Evolutionary conservation across 2,888 invertebrate genomes (phyloP), one percentile per base, ranked within the genome.

Genomic region (Labia minor): DNA sequence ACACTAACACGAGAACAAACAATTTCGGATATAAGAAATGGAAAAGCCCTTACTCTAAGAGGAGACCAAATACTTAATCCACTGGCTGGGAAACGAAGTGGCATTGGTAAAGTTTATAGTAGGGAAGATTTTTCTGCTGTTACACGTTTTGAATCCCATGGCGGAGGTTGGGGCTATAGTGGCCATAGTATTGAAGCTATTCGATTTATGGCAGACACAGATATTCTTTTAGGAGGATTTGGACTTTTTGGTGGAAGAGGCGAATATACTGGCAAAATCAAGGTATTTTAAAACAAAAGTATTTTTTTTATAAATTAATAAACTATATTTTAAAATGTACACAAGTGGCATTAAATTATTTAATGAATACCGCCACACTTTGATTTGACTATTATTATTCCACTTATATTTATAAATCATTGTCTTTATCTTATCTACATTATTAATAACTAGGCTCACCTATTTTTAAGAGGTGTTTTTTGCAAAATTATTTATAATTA

Each of bases 111-210:
- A 49, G 49, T 49, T 65, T 88, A 86, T 75, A 84, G 85, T 21
- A 86, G 89, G 71, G 92, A 92, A 73, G 93, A 93, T 76, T 93
- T 86, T 75, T 83, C 85, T 64, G 84, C 86, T 1, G 90, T 95
- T 18, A 92, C 89, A 75, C 83, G 97, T 71, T 97, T 96, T 77
- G 95, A 95, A 76, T 83, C 81, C 77, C 92, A 94, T 74, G 97
- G 97, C 1, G 96, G 96, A 21, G 96, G 96, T 3, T 98, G 98
- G 98, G 97, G 97, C 1, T 98, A 98, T 78, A 94, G 95, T 0
- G 95, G 92, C 0, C 95, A 96, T 75, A 95, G 95, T 1, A 88
- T 97, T 20, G 98, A 98, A 78, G 97, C 97, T 0, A 89, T 98
- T 70, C 84, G 97, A 64, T 97, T 98, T 76, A 92, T 92, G 86